phyloP scores from a whole-genome alignment of 2,797 vertebrate species.

The Melopsittacus undulatus region DNA sequence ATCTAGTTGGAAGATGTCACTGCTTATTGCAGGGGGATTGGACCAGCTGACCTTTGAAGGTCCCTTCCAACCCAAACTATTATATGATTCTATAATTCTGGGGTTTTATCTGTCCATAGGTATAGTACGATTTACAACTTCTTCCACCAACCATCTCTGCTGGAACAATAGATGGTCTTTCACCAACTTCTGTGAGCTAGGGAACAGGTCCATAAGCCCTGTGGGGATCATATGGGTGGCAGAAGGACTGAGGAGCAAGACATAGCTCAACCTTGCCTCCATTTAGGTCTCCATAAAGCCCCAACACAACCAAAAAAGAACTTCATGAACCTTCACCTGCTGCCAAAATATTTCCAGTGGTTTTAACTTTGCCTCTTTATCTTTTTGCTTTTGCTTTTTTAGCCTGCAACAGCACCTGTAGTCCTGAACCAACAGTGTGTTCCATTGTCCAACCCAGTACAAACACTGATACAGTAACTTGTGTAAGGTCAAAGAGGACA shows the following conservation, averaged over 20 bases:
- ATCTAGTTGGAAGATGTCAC: background rate
- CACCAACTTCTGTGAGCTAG: background rate
- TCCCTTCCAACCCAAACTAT: background rate
- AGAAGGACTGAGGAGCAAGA: background rate
- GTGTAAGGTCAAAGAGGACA: slow-evolving; percentile 37
- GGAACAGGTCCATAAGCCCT: background rate
- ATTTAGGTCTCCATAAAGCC: background rate
- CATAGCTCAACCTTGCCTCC: background rate
- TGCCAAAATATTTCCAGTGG: background rate
- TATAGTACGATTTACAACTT: background rate
- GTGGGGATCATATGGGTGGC: background rate
- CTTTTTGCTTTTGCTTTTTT: background rate
- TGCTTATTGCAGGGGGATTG: background rate
- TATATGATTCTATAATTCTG: background rate
- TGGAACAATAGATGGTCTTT: background rate
- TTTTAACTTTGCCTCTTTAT: slow-evolving; percentile 3
- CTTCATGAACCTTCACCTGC: background rate
- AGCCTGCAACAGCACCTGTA: background rate
- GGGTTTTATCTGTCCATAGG: background rate
- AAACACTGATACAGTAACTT: slow-evolving; percentile 30
- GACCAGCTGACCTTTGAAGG: background rate
- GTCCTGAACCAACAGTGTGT: background rate
- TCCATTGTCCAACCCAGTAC: background rate
- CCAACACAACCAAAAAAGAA: background rate
- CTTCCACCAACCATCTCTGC: background rate